phyloP scores from a whole-genome alignment of 23 tunicate genomes.

The Ciona savignyi region DNA sequence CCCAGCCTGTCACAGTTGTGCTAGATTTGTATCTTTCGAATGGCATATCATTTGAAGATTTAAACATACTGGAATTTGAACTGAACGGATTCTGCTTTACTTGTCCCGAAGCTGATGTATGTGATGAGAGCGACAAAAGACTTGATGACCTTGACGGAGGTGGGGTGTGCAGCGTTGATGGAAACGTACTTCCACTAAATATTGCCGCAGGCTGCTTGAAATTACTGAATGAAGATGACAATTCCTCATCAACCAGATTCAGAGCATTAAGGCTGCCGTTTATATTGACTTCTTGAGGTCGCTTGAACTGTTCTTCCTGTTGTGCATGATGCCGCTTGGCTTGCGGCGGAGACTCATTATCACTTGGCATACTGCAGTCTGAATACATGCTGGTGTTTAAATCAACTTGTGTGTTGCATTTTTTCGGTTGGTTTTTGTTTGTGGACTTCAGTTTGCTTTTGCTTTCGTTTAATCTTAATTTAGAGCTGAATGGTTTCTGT shows the following conservation, averaged over 20 bases:
- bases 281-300: conserved; percentile 2
- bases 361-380: conserved; percentile 31
- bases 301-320: not conserved
- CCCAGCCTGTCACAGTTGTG: conserved; percentile 4
- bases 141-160: conserved; percentile 70
- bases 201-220: conserved; percentile 2
- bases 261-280: conserved; percentile 47
- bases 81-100: not conserved
- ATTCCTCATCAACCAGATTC: conserved; percentile 15
- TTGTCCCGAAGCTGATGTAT: conserved; percentile 11
- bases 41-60: conserved; percentile 12
- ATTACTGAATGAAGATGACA: not conserved
- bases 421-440: no score
- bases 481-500: not conserved
- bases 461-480: not conserved
- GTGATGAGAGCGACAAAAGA: conserved; percentile 37
- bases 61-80: not conserved
- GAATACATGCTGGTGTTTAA: conserved; percentile 8
- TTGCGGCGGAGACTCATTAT: conserved; percentile 20
- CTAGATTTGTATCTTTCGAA: conserved; percentile 30
- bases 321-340: conserved; percentile 7
- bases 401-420: not conserved
- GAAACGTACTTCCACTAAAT: not conserved
- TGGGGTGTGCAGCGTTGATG: conserved; percentile 51
- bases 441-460: not conserved